Base-by-base conservation (phyloP, 2,113 vertebrate genomes). In the Ellobius talpinus region DNA sequence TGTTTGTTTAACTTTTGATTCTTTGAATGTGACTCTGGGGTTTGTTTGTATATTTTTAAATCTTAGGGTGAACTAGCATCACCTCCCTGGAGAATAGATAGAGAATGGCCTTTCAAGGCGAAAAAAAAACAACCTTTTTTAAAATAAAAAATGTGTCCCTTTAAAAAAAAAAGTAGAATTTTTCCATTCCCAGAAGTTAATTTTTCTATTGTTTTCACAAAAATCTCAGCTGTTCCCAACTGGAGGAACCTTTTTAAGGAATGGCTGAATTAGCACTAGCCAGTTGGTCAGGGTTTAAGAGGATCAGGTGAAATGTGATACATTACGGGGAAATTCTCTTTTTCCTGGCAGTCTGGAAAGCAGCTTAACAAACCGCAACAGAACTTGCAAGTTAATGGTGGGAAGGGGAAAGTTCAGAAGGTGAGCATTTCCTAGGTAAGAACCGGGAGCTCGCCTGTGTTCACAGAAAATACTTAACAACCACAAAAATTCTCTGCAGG, bases 241-340 rank as follows among this genome's bases (percentile, higher is more conserved):
- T 86, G 61, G 96, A 96, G 73, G 66, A 96, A 95, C 79, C 95
- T 96, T 92, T 94, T 97, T 95, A 65, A 93, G 63, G 85, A 96
- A 91, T 52, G 65, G 50, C 79, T 92, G 90, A 95, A 92, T 92
- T 90, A 95, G 47, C 52, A 93, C 45, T 87, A 79, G 45, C 68
- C 93, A 95, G 29, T 95, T 97, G 93, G 85, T 95, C 93, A 81
- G 76, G 45, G 84, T 12, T 95, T 95, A 85, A 85, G 78, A 91
- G 76, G 91, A 76, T 97, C 88, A 76, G 50, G 89, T 91, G 93
- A 93, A 97, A 97, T 92, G 47, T 82, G 92, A 97, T 96, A 89
- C 63, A 87, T 90, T 73, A 91, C 76, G 12, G 68, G 72, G 90
- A 61, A 66, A 17, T 73, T 39, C 10, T 70, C 58, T 70, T 70